Base-by-base conservation (phyloP, 2,888 invertebrate genomes). In the Prosapia bicincta region DNA sequence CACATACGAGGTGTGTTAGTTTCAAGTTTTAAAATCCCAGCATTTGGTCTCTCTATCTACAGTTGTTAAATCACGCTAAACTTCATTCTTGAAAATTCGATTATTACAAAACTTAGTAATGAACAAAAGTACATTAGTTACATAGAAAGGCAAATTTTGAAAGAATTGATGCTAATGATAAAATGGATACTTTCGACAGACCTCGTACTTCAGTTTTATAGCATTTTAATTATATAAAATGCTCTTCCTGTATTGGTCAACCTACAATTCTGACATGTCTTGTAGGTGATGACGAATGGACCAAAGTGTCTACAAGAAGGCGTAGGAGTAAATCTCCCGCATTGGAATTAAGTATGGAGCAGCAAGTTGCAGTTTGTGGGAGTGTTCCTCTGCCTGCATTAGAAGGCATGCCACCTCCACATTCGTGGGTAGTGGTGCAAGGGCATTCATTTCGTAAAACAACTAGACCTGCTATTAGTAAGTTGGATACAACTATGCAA, bases 201-300 rank as follows among this genome's bases (percentile, higher is more conserved):
- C 54, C 54, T 54, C 54, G 54, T 54, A 54, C 54, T 13, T 6
- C 38, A 38, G 15, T 38, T 38, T 28, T 28, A 3, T n/a, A n/a
- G n/a, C n/a, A n/a, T n/a, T n/a, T n/a, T n/a, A n/a, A n/a, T n/a
- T n/a, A n/a, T n/a, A n/a, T n/a, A n/a, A n/a, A n/a, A n/a, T n/a
- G n/a, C n/a, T n/a, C n/a, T 10, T 6, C 28, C 28, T 28, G 9
- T 3, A 28, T 28, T 28, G 28, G 28, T 38, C 15, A 9, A 54
- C 20, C 10, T 20, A 54, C 54, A 54, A 20, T 20, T 20, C 20
- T 54, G 54, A 20, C 54, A 13, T 38, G 9, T 24, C 5, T 72
- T 73, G 24, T 68, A 79, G 79, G 78, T 78, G 79, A 79, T 54
- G 76, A 79, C 26, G 79, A 79, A 32, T 79, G 79, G 79, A 69